Percentiles rank a stretch among this genome's conserved stretches.
phyloP scores from a whole-genome alignment of 2,113 vertebrate genomes.

The Pristiophorus japonicus region DNA sequence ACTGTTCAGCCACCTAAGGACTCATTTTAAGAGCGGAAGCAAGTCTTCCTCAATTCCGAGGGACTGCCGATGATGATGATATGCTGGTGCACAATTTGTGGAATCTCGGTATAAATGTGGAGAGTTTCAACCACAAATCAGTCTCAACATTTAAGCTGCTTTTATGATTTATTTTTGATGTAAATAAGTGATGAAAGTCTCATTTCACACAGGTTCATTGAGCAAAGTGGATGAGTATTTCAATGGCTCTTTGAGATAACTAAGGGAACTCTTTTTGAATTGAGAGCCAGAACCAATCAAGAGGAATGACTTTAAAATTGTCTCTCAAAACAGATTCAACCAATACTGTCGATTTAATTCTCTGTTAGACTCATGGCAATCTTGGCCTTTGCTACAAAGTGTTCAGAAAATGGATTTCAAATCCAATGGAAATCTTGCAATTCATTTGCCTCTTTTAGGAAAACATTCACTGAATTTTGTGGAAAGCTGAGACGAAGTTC shows the following conservation, averaged over 20 bases:
- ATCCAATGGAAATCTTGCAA: background rate
- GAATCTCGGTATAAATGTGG: background rate
- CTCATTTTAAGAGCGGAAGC: no score
- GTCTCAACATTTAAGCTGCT: background rate
- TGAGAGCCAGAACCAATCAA: background rate
- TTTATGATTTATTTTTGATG: background rate
- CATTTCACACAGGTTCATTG: background rate
- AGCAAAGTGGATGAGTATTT: background rate
- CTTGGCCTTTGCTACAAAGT: background rate
- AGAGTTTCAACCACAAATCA: background rate
- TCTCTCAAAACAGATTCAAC: background rate
- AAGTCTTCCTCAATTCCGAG: no score
- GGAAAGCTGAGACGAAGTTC: background rate
- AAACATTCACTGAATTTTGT: background rate
- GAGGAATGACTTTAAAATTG: background rate
- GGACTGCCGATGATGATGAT: no score
- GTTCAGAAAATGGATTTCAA: background rate
- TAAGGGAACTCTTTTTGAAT: background rate
- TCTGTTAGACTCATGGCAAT: background rate
- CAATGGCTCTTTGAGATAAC: background rate
- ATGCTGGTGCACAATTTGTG: background rate
- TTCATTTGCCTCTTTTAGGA: background rate
- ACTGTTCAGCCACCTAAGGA: no score
- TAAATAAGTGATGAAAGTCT: background rate
- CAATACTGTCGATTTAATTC: background rate